Evolutionary conservation across 2,888 invertebrate species (phyloP), one percentile per base, ranked within the genome.

Genomic region (Catonia carolina): DNA sequence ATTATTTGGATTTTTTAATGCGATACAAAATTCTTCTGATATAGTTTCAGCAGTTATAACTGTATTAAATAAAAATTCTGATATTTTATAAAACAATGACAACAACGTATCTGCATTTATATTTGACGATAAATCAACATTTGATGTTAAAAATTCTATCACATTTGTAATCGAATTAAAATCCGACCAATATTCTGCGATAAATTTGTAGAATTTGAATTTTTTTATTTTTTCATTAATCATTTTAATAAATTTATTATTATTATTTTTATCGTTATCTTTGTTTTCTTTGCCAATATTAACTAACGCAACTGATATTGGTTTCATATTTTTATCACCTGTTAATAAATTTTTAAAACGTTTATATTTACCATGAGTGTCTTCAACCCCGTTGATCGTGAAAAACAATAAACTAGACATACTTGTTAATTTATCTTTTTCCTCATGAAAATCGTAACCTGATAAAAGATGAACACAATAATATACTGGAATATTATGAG

Each of bases 191-290:
- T 2, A n/a, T 10, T 23, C 45, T 23, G 8, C 15, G 14, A 4
- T 2, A 18, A 17, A n/a, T 23, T 45, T 45, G 1, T 14, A 12
- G 22, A 4, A 10, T n/a, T 17, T 23, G 14, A 2, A 14, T 27
- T 45, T 27, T 14, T 45, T 27, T 4, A 45, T 51, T 12, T 47
- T n/a, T 33, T 56, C 59, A 41, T 22, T 23, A 20, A 4, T 2
- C 18, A 45, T 7, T 23, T 45, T 45, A 1, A 12, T 14, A 17
- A 4, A 23, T 2, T 17, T 8, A 14, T n/a, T 17, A 14, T 45
- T 22, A 10, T 45, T 22, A 10, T 20, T 50, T 8, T 47, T n/a
- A 41, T 56, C 59, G 35, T 52, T 31, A 53, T 61, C 55, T 45
- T 58, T 53, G 10, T n/a, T 33, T 20, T 17, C 27, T 12, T 41